Conservation (phyloP, 2,888 invertebrate species). For the Andrena hattorfiana region DNA sequence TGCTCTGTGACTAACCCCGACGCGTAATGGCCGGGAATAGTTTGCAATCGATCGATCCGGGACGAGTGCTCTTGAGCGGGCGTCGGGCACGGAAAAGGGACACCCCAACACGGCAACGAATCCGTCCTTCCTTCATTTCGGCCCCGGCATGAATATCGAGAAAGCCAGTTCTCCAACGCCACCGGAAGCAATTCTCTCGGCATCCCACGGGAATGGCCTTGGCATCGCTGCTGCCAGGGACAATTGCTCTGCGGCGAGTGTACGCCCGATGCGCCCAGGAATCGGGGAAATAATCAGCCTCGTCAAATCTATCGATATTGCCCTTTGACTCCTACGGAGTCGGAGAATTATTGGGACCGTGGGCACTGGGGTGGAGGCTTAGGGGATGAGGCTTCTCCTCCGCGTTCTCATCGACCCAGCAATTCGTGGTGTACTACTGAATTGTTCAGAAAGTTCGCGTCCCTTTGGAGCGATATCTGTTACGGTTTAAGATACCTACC, state of each 20-base stretch:
- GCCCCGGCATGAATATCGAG: conserved; percentile 62
- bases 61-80: conserved; percentile 59
- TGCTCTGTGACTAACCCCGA: conserved; percentile 43
- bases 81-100: conserved; percentile 66
- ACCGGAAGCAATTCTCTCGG: conserved; percentile 65
- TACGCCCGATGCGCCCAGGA: conserved; percentile 33
- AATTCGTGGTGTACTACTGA: not conserved
- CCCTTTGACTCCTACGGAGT: conserved; percentile 16
- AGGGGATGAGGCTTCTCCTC: not conserved
- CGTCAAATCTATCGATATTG: conserved; percentile 44
- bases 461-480: not conserved
- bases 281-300: conserved; percentile 58
- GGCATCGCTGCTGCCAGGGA: conserved; percentile 37
- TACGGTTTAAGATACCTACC: not conserved
- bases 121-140: conserved; percentile 44
- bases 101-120: conserved; percentile 49
- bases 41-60: conserved; percentile 74
- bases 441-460: not conserved
- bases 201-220: conserved; percentile 68
- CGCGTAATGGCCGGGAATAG: conserved; percentile 72
- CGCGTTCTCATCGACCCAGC: not conserved
- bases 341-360: conserved; percentile 14
- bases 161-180: conserved; percentile 42
- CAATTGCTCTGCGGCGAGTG: conserved; percentile 20
- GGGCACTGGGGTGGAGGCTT: not conserved